These are phyloP conservation scores for Ischnus inquisitorius DNA, from an alignment of 2,888 invertebrate genomes.

Conservation along the genomic window DNA sequence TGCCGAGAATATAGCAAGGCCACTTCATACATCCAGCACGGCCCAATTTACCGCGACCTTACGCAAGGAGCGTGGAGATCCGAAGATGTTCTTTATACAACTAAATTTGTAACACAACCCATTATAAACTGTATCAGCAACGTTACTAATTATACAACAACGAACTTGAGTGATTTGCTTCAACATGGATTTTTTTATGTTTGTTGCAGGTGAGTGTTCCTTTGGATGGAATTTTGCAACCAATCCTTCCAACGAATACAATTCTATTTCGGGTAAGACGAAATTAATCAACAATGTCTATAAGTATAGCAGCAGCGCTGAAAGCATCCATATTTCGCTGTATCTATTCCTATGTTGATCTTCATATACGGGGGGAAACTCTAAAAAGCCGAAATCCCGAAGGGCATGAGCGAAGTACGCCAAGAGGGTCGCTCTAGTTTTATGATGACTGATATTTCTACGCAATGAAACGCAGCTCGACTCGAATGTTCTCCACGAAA, in stretches of 20 bases:
- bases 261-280: conserved; percentile 70
- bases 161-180: background rate
- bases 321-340: background rate
- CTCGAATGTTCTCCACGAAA: background rate
- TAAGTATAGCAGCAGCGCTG: conserved; percentile 9
- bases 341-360: conserved; percentile 13
- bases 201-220: conserved; percentile 81
- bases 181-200: conserved; percentile 53
- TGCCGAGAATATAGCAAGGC: conserved; percentile 13
- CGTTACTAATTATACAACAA: conserved; percentile 11
- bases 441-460: background rate
- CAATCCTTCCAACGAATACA: conserved; percentile 61
- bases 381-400: background rate
- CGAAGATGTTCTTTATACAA: background rate
- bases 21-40: conserved; percentile 1
- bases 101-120: background rate
- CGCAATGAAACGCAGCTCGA: background rate
- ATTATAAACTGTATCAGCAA: conserved; percentile 5
- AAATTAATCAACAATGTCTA: conserved; percentile 57
- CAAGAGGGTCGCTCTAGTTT: background rate
- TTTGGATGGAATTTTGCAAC: conserved; percentile 67
- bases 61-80: conserved; percentile 1
- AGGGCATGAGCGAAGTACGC: background rate
- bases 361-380: background rate
- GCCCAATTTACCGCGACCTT: conserved; percentile 20